These are phyloP conservation scores for Bombylius discolor DNA, from an alignment of 2,888 invertebrate genomes.

Conservation along the genomic window DNA sequence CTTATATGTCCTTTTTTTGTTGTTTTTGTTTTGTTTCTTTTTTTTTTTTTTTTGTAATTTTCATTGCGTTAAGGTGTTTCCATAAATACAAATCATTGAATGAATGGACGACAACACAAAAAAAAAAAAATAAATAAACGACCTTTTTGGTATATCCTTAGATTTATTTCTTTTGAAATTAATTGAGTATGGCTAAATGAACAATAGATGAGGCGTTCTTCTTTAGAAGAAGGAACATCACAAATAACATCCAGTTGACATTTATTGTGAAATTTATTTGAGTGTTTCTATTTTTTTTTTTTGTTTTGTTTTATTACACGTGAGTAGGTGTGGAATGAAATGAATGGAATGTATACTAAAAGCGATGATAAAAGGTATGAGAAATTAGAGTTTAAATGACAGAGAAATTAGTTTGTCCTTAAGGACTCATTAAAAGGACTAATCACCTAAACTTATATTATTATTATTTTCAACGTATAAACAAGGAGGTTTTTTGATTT, in stretches of 20 bases:
- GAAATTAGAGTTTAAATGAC: background rate
- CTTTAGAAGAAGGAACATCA: background rate
- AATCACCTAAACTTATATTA: background rate
- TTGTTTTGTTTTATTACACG: background rate
- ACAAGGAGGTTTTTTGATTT: no score
- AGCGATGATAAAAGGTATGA: no score
- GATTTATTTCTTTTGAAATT: conserved; percentile 20
- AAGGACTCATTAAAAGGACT: background rate
- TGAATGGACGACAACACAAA: conserved; percentile 9
- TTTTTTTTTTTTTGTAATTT: background rate
- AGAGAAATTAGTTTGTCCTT: background rate
- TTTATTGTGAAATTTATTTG: conserved; percentile 3
- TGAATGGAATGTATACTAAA: background rate
- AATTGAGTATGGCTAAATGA: conserved; percentile 1
- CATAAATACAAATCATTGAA: conserved; percentile 21
- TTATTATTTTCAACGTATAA: no score
- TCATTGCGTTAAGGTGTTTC: conserved; percentile 25
- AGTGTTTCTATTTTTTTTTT: no score
- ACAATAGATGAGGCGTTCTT: conserved; percentile 12
- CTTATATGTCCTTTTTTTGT: background rate
- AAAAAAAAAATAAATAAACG: background rate
- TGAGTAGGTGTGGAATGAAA: background rate
- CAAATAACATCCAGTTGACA: conserved; percentile 7
- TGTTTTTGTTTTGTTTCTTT: no score
- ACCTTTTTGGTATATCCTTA: conserved; percentile 6